Evolutionary conservation across 2,797 vertebrate species (phyloP).

Genomic region (Bucorvus abyssinicus): DNA sequence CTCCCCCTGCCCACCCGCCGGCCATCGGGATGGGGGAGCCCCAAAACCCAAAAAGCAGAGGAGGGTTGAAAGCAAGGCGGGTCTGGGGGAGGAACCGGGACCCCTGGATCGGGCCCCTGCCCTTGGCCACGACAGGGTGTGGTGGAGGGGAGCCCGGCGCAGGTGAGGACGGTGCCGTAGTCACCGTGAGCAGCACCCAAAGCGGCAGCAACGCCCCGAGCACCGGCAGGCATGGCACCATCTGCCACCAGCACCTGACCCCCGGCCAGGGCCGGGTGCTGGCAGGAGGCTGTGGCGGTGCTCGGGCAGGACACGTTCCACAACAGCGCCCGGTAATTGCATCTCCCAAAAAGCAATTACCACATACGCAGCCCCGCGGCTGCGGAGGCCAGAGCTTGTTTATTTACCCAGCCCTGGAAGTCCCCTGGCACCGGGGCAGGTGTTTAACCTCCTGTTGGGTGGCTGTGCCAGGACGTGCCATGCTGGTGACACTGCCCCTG

Average conservation of each 20-base stretch:
- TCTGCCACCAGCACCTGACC: background rate
- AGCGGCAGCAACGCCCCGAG: background rate
- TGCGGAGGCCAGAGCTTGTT: background rate
- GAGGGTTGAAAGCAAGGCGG: background rate
- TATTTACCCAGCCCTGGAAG: background rate
- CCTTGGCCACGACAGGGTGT: accelerated
- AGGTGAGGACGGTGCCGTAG: accelerated
- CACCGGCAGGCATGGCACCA: background rate
- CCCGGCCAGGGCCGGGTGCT: background rate
- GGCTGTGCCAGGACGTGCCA: background rate
- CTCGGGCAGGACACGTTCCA: background rate
- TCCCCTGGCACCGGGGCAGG: background rate
- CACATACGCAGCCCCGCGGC: background rate
- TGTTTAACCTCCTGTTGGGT: background rate
- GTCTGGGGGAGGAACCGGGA: background rate
- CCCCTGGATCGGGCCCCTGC: background rate
- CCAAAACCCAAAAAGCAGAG: background rate
- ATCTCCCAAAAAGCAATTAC: slow-evolving; percentile 6
- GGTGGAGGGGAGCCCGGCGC: background rate
- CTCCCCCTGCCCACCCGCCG: background rate
- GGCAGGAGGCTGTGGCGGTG: background rate
- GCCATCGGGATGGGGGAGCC: background rate
- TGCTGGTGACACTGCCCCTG: background rate
- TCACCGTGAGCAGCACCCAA: background rate
- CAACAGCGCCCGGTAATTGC: background rate